These are phyloP conservation scores for Charanyca ferruginea DNA, from an alignment of 2,888 invertebrate genomes.

Conservation along the genomic window DNA sequence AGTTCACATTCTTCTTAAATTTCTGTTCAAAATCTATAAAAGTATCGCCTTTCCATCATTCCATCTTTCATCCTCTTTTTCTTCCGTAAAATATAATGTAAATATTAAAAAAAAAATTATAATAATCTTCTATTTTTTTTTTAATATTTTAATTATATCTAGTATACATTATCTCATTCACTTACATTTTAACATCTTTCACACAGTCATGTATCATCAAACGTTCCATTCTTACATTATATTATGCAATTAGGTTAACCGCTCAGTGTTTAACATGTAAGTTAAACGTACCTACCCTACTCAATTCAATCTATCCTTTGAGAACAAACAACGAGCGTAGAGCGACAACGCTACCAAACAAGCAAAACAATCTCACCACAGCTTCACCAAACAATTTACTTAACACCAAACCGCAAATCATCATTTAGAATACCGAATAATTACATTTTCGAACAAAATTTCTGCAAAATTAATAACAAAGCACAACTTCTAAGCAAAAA, in stretches of 20 bases:
- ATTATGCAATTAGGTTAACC: not conserved
- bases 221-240: too few relatives aligned
- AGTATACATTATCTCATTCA: too few relatives aligned
- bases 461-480: constrained; percentile 63
- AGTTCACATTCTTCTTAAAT: too few relatives aligned
- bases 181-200: too few relatives aligned
- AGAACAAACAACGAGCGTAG: constrained; percentile 30
- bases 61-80: too few relatives aligned
- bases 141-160: too few relatives aligned
- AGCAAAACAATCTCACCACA: constrained; percentile 50
- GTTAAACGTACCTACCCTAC: constrained; percentile 29
- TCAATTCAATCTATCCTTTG: constrained; percentile 31
- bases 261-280: constrained; percentile 16
- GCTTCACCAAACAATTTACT: constrained; percentile 59
- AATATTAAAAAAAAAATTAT: too few relatives aligned
- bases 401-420: constrained; percentile 64
- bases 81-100: too few relatives aligned
- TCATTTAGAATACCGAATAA: constrained; percentile 61
- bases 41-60: too few relatives aligned
- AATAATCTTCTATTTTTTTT: too few relatives aligned
- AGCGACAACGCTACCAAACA: constrained; percentile 9
- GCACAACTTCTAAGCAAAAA: constrained; percentile 64
- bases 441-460: constrained; percentile 59
- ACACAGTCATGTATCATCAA: too few relatives aligned
- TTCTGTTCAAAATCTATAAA: too few relatives aligned